These are phyloP conservation scores for Standfussiana lucernea DNA, from an alignment of 2,888 invertebrate species.

Conservation along the genomic window DNA sequence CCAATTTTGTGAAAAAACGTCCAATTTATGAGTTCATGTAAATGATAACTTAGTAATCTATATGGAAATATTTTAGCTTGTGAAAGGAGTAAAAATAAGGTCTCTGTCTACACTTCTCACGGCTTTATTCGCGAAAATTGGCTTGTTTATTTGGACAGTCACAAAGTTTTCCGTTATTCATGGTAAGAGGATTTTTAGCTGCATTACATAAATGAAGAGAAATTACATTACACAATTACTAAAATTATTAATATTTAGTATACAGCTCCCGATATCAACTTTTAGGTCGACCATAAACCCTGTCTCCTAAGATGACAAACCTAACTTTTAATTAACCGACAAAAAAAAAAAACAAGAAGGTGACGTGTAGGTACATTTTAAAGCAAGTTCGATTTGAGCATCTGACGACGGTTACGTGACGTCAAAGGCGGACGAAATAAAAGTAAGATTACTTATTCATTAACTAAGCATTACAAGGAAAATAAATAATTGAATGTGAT, in stretches of 20 bases:
- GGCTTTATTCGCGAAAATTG: conserved; percentile 24
- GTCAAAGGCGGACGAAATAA: neutral
- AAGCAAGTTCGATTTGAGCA: neutral
- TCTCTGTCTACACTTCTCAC: conserved; percentile 30
- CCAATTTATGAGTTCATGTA: conserved; percentile 51
- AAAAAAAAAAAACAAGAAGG: neutral
- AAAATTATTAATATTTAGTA: neutral
- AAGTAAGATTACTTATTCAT: conserved; percentile 3
- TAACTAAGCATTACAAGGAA: neutral
- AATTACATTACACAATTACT: neutral
- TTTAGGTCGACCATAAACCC: neutral
- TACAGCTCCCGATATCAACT: neutral
- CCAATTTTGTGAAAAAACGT: conserved; percentile 44
- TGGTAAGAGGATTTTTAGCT: neutral
- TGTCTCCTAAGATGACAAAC: neutral
- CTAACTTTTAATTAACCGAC: neutral
- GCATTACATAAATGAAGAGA: neutral
- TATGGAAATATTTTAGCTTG: conserved; percentile 59
- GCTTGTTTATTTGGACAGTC: conserved; percentile 11
- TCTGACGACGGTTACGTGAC: neutral
- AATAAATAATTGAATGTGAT: conserved; percentile 13
- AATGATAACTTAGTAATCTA: conserved; percentile 60
- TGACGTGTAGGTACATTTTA: neutral
- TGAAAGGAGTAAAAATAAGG: conserved; percentile 36
- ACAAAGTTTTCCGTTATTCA: neutral